Evolutionary conservation across 2,888 invertebrate species (phyloP), one percentile per base, ranked within the genome.

Genomic region (Ryuthela nishihirai): DNA sequence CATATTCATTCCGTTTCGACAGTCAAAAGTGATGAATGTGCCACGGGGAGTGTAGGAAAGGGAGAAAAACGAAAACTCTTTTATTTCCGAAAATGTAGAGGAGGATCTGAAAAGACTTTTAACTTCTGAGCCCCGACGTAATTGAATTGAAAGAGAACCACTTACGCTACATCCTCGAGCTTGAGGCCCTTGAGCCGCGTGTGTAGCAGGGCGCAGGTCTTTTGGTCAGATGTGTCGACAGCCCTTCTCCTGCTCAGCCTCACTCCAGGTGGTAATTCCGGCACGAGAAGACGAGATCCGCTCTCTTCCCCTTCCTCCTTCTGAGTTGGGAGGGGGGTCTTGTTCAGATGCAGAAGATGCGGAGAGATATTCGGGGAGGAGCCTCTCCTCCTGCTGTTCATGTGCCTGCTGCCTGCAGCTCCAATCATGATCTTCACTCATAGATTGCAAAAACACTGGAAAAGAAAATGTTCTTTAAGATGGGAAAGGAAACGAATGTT

Each of bases 181-280:
- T 87, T 87, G 46, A 68, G 66, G 38, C 68, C 73, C 67, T 78
- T 78, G 79, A 91, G 84, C 70, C 85, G 80, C 59, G 88, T 87
- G 76, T 91, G 91, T 69, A 92, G 85, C 72, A 92, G 84, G 65
- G 90, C 91, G 77, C 91, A 91, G 67, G 87, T 85, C 76, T 91
- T 89, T 78, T 88, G 85, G 76, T 92, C 91, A 69, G 85, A 82
- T 69, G 87, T 85, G 73, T 88, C 86, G 75, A 91, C 87, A 54
- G 89, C 90, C 69, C 88, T 80, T 68, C 89, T 80, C 53, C 58
- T 47, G 20, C 40, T 50, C 32, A 62, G 65, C 43, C 58, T 41
- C 24, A 63, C 54, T 17, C 59, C 64, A 15, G 64, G 47, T 10
- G 68, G 68, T 3, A 67, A 40, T 17, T 66, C 67, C 2, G 65